Percentiles rank a stretch among this genome's conserved stretches.
phyloP scores from a whole-genome alignment of 2,888 invertebrate genomes.

The Pseudococcus longispinus region DNA sequence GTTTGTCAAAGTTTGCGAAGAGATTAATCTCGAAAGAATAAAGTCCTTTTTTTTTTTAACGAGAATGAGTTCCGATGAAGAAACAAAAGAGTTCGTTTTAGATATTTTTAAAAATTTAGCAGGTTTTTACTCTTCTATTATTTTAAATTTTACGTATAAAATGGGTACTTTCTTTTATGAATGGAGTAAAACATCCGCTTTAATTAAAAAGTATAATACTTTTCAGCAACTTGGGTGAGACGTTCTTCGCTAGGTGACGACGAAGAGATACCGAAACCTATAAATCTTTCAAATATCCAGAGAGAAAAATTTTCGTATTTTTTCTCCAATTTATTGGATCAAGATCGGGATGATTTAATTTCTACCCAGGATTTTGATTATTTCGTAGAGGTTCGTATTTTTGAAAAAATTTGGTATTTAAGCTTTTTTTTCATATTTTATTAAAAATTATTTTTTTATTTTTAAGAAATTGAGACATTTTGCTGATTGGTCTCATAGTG shows the following conservation, averaged over 20 bases:
- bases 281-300: constrained; percentile 69
- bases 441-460: constrained; percentile 27
- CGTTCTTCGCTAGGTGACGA: constrained; percentile 72
- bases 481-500: constrained; percentile 78
- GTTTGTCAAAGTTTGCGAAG: not conserved
- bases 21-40: not conserved
- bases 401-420: too few relatives aligned
- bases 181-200: not conserved
- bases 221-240: constrained; percentile 77
- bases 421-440: not conserved
- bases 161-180: not conserved
- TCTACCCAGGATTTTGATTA: constrained; percentile 75
- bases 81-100: constrained; percentile 15
- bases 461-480: constrained; percentile 71
- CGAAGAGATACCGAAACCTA: constrained; percentile 63
- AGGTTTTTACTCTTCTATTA: not conserved
- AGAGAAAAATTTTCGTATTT: constrained; percentile 75
- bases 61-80: not conserved
- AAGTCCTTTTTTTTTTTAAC: not conserved
- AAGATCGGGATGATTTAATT: constrained; percentile 76
- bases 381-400: constrained; percentile 69
- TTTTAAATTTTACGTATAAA: not conserved
- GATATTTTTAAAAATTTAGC: constrained; percentile 39
- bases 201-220: not conserved
- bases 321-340: constrained; percentile 74